phyloP scores from a whole-genome alignment of 1,140 invertebrate genomes.

The Sitobion miscanthi region DNA sequence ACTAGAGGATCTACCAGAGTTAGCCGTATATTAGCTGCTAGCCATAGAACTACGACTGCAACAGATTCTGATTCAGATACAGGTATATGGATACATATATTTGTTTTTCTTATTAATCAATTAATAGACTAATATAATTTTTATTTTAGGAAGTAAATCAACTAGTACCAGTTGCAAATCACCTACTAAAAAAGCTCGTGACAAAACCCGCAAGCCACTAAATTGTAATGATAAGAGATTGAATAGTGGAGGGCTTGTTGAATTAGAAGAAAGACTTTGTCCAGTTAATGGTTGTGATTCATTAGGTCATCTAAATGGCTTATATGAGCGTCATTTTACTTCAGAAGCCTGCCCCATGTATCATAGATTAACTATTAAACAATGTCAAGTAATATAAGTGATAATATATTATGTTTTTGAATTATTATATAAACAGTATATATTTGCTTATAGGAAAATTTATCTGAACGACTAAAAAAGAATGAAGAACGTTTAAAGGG shows the following conservation, averaged over 20 bases:
- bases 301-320: constrained; percentile 83
- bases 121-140: constrained; percentile 27
- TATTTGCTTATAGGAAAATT: constrained; percentile 62
- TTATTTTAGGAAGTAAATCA: constrained; percentile 59
- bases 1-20: constrained; percentile 62
- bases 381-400: constrained; percentile 74
- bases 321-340: constrained; percentile 82
- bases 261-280: constrained; percentile 76
- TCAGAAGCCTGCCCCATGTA: constrained; percentile 87
- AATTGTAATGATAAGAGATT: constrained; percentile 63
- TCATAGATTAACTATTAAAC: constrained; percentile 84
- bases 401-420: constrained; percentile 14
- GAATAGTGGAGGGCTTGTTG: constrained; percentile 63
- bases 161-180: constrained; percentile 65
- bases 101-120: background rate
- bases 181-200: constrained; percentile 68
- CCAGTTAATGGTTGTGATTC: constrained; percentile 90
- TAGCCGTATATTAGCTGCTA: constrained; percentile 63
- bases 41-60: constrained; percentile 58
- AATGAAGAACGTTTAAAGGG: constrained; percentile 70
- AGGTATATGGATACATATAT: constrained; percentile 61
- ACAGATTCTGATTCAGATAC: constrained; percentile 67
- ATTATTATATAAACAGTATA: background rate
- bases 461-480: constrained; percentile 66
- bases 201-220: constrained; percentile 62